Conservation (phyloP, 2,113 vertebrate genomes). For the Centropristis striata region DNA sequence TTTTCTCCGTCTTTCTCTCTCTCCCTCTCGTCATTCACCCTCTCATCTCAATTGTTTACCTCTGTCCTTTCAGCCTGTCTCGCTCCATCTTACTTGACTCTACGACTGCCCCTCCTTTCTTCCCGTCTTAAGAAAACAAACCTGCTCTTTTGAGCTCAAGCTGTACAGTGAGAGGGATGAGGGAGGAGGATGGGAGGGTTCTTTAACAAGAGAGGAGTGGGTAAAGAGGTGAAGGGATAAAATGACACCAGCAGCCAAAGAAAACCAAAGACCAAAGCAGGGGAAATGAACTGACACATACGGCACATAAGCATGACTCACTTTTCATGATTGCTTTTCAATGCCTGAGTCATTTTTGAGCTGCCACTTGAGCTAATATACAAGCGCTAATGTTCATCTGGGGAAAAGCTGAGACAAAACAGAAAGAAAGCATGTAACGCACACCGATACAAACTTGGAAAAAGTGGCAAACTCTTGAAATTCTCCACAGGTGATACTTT, state of each 20-base stretch:
- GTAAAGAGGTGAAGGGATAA: slow-evolving; percentile 59
- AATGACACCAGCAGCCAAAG: slow-evolving; percentile 66
- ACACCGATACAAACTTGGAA: slow-evolving; percentile 42
- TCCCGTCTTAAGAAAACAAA: slow-evolving; percentile 74
- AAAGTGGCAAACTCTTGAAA: slow-evolving; percentile 30
- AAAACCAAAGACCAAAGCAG: slow-evolving; percentile 62
- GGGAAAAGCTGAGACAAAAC: slow-evolving; percentile 57
- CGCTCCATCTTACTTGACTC: slow-evolving; percentile 38
- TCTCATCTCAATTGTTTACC: slow-evolving; percentile 64
- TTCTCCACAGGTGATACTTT: slow-evolving; percentile 63
- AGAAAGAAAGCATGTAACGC: slow-evolving; percentile 23
- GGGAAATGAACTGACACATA: slow-evolving; percentile 68
- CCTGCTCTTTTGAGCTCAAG: slow-evolving; percentile 66
- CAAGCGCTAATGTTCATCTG: slow-evolving; percentile 30
- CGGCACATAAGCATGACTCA: slow-evolving; percentile 63
- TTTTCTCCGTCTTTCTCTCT: slow-evolving; percentile 15
- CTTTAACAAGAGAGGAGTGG: slow-evolving; percentile 31
- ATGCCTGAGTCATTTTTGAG: slow-evolving; percentile 64
- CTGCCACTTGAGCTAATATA: slow-evolving; percentile 55
- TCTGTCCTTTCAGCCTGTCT: slow-evolving; percentile 52
- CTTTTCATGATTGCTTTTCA: slow-evolving; percentile 74
- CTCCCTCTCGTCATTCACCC: slow-evolving; percentile 55
- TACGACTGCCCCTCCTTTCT: slow-evolving; percentile 49
- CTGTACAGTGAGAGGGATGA: slow-evolving; percentile 50
- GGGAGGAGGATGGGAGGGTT: slow-evolving; percentile 22